A percentile compares a stretch with the other conserved stretches of the same genome.
These are phyloP conservation scores for Hipposideros armiger DNA, from an alignment of 2,113 vertebrate species.

Conservation along the genomic window DNA sequence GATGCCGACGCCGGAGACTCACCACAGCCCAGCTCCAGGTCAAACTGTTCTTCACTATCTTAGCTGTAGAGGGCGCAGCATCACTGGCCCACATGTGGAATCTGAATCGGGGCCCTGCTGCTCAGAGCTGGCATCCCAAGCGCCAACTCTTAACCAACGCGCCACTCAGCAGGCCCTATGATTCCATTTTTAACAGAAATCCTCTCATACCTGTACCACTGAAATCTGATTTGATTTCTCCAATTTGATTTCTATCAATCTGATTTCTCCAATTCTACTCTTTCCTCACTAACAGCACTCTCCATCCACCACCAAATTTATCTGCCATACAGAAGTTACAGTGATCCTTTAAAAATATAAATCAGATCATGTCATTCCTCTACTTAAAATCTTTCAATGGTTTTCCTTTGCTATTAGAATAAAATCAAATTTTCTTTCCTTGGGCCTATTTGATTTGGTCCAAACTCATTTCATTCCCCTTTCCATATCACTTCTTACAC, in stretches of 20 bases:
- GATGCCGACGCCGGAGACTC: too few relatives aligned
- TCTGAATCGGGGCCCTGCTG: too few relatives aligned
- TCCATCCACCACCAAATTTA: neutral
- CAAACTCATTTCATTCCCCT: neutral
- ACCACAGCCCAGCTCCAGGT: too few relatives aligned
- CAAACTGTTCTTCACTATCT: too few relatives aligned
- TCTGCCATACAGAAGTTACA: neutral
- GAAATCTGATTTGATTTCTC: neutral
- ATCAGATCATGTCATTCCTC: neutral
- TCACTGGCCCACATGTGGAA: too few relatives aligned
- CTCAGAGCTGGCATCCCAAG: too few relatives aligned
- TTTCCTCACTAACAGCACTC: neutral
- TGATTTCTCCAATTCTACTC: neutral
- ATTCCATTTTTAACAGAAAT: neutral
- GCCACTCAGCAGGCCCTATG: too few relatives aligned
- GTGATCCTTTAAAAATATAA: neutral
- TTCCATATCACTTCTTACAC: neutral
- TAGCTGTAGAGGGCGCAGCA: too few relatives aligned
- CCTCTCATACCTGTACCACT: neutral
- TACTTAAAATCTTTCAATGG: neutral
- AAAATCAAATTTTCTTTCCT: slow-evolving; percentile 31
- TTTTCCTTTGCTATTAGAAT: neutral
- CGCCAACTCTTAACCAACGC: too few relatives aligned
- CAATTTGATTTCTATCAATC: neutral
- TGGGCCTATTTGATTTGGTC: neutral